Conservation (phyloP, 2,888 invertebrate species). For the Chromoteleia sp. region DNA sequence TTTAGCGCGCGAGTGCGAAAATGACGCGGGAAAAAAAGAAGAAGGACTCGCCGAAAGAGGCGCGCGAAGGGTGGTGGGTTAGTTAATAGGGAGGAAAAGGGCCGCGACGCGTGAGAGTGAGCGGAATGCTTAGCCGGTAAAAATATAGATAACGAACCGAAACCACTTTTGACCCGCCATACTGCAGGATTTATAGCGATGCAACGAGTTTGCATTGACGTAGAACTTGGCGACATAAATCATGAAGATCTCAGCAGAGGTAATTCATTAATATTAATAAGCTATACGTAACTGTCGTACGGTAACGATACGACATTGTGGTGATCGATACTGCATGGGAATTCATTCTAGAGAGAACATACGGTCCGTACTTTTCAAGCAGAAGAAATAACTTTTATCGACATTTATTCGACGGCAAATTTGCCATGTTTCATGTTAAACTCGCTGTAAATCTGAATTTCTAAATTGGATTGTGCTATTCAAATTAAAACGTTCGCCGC, state of each 20-base stretch:
- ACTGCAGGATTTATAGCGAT: slow-evolving; percentile 82
- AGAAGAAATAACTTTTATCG: slow-evolving; percentile 71
- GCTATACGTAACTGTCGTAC: slow-evolving; percentile 81
- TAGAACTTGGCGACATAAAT: slow-evolving; percentile 82
- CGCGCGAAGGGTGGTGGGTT: slow-evolving; percentile 25
- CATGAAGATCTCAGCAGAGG: slow-evolving; percentile 80
- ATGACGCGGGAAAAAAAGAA: slow-evolving; percentile 65
- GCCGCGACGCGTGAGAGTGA: slow-evolving; percentile 69
- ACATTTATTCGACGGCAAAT: slow-evolving; percentile 70
- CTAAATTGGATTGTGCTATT: slow-evolving; percentile 67
- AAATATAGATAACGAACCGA: slow-evolving; percentile 84
- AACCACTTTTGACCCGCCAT: slow-evolving; percentile 83
- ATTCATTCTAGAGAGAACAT: slow-evolving; percentile 69
- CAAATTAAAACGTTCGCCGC: slow-evolving; percentile 62
- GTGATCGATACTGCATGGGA: slow-evolving; percentile 71
- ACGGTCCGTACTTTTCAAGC: slow-evolving; percentile 65
- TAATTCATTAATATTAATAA: slow-evolving; percentile 84
- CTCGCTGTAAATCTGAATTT: slow-evolving; percentile 68
- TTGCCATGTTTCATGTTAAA: slow-evolving; percentile 70
- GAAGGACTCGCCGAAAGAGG: slow-evolving; percentile 23
- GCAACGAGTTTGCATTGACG: slow-evolving; percentile 82
- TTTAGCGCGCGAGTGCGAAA: slow-evolving; percentile 53
- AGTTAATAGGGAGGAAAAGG: slow-evolving; percentile 28
- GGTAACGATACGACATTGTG: slow-evolving; percentile 79
- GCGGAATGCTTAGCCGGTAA: slow-evolving; percentile 76